These are phyloP conservation scores for Acropternis orthonyx DNA, from an alignment of 2,797 vertebrate genomes.

Conservation along the genomic window DNA sequence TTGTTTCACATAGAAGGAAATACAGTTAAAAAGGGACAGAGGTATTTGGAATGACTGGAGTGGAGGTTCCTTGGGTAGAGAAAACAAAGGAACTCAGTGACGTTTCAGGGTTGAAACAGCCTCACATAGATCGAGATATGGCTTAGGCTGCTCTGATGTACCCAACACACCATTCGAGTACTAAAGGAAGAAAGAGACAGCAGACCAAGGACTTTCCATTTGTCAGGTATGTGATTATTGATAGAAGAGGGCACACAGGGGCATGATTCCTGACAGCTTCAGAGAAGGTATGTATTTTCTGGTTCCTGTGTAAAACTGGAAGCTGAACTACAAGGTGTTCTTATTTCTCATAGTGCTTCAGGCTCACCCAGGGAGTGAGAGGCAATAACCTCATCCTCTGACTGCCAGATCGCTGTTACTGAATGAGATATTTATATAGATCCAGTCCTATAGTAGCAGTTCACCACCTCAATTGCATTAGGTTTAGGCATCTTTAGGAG, in stretches of 20 bases:
- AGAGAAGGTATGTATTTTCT: background rate
- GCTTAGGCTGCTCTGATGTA: background rate
- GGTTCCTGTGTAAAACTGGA: background rate
- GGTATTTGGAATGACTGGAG: background rate
- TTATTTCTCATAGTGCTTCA: background rate
- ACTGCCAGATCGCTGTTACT: background rate
- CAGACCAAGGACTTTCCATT: background rate
- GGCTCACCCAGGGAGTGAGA: background rate
- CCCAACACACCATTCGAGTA: fast-evolving
- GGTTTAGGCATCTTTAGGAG: background rate
- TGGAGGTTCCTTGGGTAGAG: background rate
- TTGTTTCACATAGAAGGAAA: background rate
- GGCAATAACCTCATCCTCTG: background rate
- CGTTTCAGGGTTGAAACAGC: background rate
- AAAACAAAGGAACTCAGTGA: background rate
- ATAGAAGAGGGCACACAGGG: background rate
- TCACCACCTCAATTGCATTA: background rate
- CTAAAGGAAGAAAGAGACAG: background rate
- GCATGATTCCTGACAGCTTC: background rate
- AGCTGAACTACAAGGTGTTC: background rate
- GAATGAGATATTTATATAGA: background rate
- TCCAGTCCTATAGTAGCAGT: background rate
- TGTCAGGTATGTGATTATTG: background rate
- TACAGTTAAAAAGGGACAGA: background rate
- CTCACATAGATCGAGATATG: background rate